These are phyloP conservation scores for Oncorhynchus gorbuscha DNA, from an alignment of 2,113 vertebrate species.

Conservation along the genomic window DNA sequence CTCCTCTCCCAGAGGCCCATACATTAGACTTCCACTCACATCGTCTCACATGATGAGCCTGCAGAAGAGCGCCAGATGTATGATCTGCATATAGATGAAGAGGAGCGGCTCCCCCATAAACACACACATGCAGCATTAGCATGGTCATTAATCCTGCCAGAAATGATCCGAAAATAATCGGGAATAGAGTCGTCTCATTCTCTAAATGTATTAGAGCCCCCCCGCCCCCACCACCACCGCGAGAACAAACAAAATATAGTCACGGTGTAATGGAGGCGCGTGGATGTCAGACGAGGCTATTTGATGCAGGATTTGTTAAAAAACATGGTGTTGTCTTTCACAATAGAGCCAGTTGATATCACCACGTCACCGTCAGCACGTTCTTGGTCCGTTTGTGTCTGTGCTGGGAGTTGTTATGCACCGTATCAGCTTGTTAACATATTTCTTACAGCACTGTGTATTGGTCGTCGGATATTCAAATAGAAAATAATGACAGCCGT, in stretches of 20 bases:
- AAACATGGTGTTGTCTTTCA: background rate
- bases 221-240: background rate
- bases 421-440: conserved; percentile 41
- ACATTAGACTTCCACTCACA: conserved; percentile 70
- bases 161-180: conserved; percentile 34
- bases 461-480: conserved; percentile 10
- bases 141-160: conserved; percentile 16
- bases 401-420: conserved; percentile 11
- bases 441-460: conserved; percentile 11
- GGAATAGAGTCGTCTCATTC: conserved; percentile 9
- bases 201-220: conserved; percentile 12
- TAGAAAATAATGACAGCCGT: conserved; percentile 20
- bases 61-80: conserved; percentile 51
- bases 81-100: conserved; percentile 76
- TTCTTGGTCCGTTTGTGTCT: conserved; percentile 24
- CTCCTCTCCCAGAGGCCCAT: conserved; percentile 2
- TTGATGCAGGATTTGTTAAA: conserved; percentile 29
- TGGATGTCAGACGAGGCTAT: background rate
- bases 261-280: background rate
- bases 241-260: conserved; percentile 29
- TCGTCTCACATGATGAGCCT: conserved; percentile 59
- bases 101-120: conserved; percentile 33
- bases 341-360: background rate
- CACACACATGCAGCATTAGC: conserved; percentile 26
- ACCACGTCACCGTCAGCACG: conserved; percentile 6